Evolutionary conservation across 2,797 vertebrate species (phyloP), one percentile per base, ranked within the genome.

Genomic region (Gephyroberyx darwinii): DNA sequence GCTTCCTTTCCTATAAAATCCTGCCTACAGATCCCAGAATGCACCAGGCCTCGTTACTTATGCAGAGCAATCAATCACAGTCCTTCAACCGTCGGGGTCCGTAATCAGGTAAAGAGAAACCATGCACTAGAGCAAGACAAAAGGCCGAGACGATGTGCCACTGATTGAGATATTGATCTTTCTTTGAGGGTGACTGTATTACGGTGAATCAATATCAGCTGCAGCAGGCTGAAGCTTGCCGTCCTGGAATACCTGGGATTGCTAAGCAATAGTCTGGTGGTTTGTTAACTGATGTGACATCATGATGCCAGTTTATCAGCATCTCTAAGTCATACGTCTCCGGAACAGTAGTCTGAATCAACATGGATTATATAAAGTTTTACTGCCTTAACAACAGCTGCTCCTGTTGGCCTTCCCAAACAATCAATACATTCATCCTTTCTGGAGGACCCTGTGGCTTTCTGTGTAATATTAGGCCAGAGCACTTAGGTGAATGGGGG

Each of bases 151-250:
- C 54, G 19, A 33, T 20, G 22, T 65, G 59, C 51, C 22, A 60
- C 59, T 84, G 55, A n/a, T 22, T 48, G 69, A 88, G 86, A 89
- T 90, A 90, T 88, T 39, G 85, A 91, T 91, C 85, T 88, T 45
- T 65, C 52, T 77, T 78, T 2, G 6, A 75, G 57, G 82, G 63
- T 52, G 69, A 81, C 56, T 76, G 59, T 62, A 69, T 60, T 16
- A 20, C 77, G n/a, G 16, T 69, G 64, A 82, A 86, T 87, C 78
- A 72, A 79, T 82, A 83, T 59, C 76, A 64, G 75, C 65, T 60
- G 66, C 64, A 35, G 77, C 87, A 73, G 60, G 86, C 80, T 39
- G 20, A 26, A 70, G 75, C 89, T 59, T 80, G 88, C 80, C 77
- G 63, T 56, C 60, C 54, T 51, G 7, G 48, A 81, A 80, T 84